Base-by-base conservation (phyloP, 2,888 invertebrate species). In the Agonopterix heracliana region DNA sequence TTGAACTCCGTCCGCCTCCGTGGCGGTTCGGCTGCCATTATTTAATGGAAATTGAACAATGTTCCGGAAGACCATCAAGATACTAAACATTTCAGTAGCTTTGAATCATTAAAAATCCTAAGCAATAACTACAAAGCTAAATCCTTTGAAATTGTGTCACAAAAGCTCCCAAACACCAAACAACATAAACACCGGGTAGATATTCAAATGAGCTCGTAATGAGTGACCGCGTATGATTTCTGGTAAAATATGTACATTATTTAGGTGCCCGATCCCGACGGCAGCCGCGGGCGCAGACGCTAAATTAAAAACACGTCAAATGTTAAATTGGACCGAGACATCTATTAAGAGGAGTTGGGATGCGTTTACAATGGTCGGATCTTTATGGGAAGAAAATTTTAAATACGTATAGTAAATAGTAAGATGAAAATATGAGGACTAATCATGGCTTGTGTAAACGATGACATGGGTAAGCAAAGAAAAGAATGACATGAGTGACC, bases 261-360 rank as follows among this genome's bases (percentile, higher is more conserved):
- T 69, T 73, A 64, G 68, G 60, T 61, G 47, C 43, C 44, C 55
- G 60, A 42, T 57, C 62, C 60, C 72, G 82, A 76, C 85, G 77
- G 86, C 81, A 78, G 87, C 86, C 87, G 81, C 86, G 61, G 88
- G 87, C 87, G 73, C 71, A 67, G 73, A 71, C 76, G 85, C 81
- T 88, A 88, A 88, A 88, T 88, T 88, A 87, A 88, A 88, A 88
- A 87, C 83, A 87, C 85, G 88, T 87, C 88, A 87, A 84, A 86
- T 80, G 79, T 78, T 86, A 88, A 88, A 88, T 87, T 87, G 88
- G 87, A 78, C 79, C 84, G 86, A 84, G 84, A 88, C 83, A 87
- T 87, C 88, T 88, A 88, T 88, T 87, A 87, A 85, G 80, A 76
- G 69, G 66, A 55, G 62, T 71, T 63, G 69, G 57, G 83, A 53